A percentile compares a stretch with the other conserved stretches of the same genome.
These are phyloP conservation scores for Kuschelorhynchus macadamiae DNA, from an alignment of 2,888 invertebrate genomes.

Conservation along the genomic window DNA sequence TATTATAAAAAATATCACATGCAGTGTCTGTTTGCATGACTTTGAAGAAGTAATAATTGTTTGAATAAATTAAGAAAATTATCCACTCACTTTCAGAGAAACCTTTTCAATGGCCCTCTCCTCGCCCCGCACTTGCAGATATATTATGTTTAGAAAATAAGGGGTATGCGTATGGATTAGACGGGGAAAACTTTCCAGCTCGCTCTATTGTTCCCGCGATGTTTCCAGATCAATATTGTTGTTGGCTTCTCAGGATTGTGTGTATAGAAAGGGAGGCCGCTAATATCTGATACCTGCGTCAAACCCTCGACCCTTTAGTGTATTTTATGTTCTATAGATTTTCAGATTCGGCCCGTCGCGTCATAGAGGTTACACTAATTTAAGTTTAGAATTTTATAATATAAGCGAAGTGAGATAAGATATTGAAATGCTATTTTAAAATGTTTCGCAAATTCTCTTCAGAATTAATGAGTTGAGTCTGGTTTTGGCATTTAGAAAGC, in stretches of 20 bases:
- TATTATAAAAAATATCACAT: too few species aligned
- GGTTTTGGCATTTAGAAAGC: too few species aligned
- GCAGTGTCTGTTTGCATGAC: too few species aligned
- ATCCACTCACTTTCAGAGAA: slow-evolving; percentile 6
- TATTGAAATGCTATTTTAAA: too few species aligned
- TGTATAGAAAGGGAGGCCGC: slow-evolving; percentile 26
- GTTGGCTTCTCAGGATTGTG: slow-evolving; percentile 42
- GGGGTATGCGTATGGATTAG: slow-evolving; percentile 37
- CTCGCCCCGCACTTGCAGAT: slow-evolving; percentile 7
- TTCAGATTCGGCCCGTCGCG: not conserved
- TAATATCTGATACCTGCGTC: slow-evolving; percentile 35
- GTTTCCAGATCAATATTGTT: slow-evolving; percentile 43
- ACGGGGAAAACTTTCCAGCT: slow-evolving; percentile 38
- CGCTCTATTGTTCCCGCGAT: slow-evolving; percentile 39
- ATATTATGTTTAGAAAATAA: slow-evolving; percentile 24
- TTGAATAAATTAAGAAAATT: too few species aligned
- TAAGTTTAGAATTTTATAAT: too few species aligned
- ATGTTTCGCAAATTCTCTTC: too few species aligned
- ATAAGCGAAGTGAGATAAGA: too few species aligned
- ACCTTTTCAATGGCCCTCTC: not conserved
- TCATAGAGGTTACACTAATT: too few species aligned
- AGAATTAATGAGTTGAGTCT: too few species aligned
- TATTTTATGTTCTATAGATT: not conserved
- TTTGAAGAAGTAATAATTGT: too few species aligned
- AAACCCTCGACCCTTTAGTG: slow-evolving; percentile 21